Evolutionary conservation across 2,888 invertebrate genomes (phyloP).

Genomic region (Artemia sinica): DNA sequence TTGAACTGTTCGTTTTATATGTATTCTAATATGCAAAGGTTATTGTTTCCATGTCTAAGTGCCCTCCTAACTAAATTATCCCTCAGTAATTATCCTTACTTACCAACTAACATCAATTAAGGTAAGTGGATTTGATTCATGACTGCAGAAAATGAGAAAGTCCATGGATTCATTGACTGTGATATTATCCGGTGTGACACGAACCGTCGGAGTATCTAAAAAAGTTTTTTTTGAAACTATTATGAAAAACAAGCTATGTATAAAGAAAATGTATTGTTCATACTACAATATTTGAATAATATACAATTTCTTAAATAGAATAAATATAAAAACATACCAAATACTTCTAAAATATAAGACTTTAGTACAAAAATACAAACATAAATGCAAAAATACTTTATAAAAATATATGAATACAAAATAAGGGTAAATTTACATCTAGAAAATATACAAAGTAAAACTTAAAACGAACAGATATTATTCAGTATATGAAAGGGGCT

Average conservation of each 20-base stretch:
- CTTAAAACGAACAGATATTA: too few relatives aligned
- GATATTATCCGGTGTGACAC: constrained; percentile 51
- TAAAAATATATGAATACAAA: too few relatives aligned
- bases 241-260: neutral
- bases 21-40: too few relatives aligned
- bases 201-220: constrained; percentile 68
- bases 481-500: too few relatives aligned
- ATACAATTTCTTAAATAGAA: neutral
- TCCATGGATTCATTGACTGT: constrained; percentile 60
- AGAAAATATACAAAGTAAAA: neutral
- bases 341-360: neutral
- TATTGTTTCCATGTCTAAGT: too few relatives aligned
- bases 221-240: constrained; percentile 25
- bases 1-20: too few relatives aligned
- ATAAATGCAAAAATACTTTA: too few relatives aligned
- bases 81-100: constrained; percentile 29
- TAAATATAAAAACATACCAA: neutral
- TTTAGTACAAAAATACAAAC: too few relatives aligned
- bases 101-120: constrained; percentile 60
- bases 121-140: constrained; percentile 68
- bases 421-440: too few relatives aligned
- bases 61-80: too few relatives aligned
- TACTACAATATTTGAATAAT: constrained; percentile 12
- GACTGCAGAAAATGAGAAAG: constrained; percentile 56
- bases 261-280: constrained; percentile 11